Percentiles rank a stretch among this genome's conserved stretches.
phyloP scores from a whole-genome alignment of 92 coral and sea anemone genomes.

The Palythoa caribaeorum region DNA sequence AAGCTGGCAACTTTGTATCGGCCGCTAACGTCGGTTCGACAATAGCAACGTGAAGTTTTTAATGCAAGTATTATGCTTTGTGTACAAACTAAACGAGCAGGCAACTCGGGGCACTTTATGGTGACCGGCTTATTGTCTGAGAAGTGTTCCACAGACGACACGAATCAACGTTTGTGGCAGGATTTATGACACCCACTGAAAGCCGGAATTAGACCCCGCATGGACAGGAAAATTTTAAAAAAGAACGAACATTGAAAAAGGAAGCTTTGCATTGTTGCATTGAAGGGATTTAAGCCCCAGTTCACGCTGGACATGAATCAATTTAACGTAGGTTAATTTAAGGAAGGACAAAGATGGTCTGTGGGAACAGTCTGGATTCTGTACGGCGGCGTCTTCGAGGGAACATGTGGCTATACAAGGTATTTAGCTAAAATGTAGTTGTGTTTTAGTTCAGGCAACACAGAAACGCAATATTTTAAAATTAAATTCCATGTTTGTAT shows the following conservation, averaged over 20 bases:
- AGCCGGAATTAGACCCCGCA: constrained; percentile 14
- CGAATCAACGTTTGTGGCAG: background rate
- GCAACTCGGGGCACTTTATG: background rate
- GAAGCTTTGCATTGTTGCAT: constrained; percentile 7
- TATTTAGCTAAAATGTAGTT: background rate
- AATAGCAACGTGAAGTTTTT: background rate
- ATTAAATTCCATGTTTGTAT: background rate
- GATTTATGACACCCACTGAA: background rate
- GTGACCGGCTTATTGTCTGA: constrained; percentile 9
- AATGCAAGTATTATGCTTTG: constrained; percentile 12
- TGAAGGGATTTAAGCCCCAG: background rate
- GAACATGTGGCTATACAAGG: constrained; percentile 1
- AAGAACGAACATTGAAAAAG: background rate
- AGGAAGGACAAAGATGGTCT: constrained; percentile 1
- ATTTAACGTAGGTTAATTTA: too few relatives aligned
- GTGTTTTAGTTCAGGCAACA: background rate
- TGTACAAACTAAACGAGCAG: constrained; percentile 5
- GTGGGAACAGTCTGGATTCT: background rate
- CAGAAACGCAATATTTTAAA: background rate
- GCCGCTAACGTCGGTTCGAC: background rate
- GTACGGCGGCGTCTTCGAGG: background rate
- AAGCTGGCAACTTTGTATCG: background rate
- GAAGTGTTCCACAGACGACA: background rate
- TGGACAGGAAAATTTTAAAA: background rate
- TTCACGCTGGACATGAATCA: constrained; percentile 1